Conservation (phyloP, 2,888 invertebrate genomes). For the Acrobasis repandana region DNA sequence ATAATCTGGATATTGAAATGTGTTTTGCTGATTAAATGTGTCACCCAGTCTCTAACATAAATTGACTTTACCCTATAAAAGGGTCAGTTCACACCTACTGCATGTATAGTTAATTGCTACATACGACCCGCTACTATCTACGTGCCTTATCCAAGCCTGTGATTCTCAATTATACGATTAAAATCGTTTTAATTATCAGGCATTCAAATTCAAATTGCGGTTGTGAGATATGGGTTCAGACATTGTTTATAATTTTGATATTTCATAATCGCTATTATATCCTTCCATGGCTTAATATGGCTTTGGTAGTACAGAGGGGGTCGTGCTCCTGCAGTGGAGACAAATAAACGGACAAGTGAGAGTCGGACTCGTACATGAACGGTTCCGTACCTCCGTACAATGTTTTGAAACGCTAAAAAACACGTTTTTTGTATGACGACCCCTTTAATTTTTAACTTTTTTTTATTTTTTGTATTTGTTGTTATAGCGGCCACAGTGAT, state of each 20-base stretch:
- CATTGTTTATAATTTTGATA: neutral
- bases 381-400: no score
- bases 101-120: constrained; percentile 61
- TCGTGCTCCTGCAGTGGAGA: no score
- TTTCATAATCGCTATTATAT: neutral
- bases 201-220: constrained; percentile 23
- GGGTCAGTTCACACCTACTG: constrained; percentile 50
- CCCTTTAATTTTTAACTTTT: no score
- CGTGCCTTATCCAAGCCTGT: constrained; percentile 8
- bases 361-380: no score
- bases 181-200: constrained; percentile 45
- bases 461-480: no score
- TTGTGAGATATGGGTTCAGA: constrained; percentile 17
- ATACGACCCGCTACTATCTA: constrained; percentile 30
- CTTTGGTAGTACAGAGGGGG: no score
- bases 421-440: no score
- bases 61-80: constrained; percentile 8
- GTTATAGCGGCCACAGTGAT: no score
- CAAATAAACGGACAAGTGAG: no score
- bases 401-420: no score
- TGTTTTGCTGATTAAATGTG: no score
- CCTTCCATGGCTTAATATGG: neutral
- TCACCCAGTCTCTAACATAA: neutral
- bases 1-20: no score
- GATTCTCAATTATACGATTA: constrained; percentile 51